A percentile compares a stretch with the other conserved stretches of the same genome.
Conservation (phyloP, 1,140 invertebrate genomes). For the Latrodectus geometricus region DNA sequence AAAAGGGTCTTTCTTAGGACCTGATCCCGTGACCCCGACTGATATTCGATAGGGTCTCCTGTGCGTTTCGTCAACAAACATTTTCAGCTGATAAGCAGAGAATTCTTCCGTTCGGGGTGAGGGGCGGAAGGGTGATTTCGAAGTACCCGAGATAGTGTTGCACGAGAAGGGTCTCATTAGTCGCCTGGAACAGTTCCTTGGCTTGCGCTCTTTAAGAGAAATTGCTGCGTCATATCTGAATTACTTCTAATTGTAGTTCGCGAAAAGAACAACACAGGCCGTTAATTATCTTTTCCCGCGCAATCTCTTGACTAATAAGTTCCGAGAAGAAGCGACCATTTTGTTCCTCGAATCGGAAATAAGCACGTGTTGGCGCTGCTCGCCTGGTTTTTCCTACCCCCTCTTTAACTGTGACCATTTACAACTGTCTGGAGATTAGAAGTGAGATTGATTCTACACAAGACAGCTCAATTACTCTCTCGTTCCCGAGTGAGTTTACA, state of each 20-base stretch:
- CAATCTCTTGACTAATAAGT: not conserved
- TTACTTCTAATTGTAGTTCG: not conserved
- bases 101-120: not conserved
- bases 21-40: not conserved
- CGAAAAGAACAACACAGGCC: not conserved
- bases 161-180: not conserved
- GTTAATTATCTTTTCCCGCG: not conserved
- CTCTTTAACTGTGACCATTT: not conserved
- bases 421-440: not conserved
- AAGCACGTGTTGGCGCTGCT: not conserved
- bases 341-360: not conserved
- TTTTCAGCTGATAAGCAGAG: not conserved
- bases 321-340: not conserved
- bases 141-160: not conserved
- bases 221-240: not conserved
- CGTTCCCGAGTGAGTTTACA: not conserved
- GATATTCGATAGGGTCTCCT: not conserved
- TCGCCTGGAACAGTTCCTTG: not conserved
- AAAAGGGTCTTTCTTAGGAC: not conserved
- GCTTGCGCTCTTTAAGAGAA: not conserved
- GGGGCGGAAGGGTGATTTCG: not conserved
- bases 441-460: not conserved
- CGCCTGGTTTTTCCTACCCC: too few relatives aligned
- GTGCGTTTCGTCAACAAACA: not conserved
- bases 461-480: not conserved